phyloP scores from a whole-genome alignment of 2,113 vertebrate genomes.

The Chaetodon trifascialis region DNA sequence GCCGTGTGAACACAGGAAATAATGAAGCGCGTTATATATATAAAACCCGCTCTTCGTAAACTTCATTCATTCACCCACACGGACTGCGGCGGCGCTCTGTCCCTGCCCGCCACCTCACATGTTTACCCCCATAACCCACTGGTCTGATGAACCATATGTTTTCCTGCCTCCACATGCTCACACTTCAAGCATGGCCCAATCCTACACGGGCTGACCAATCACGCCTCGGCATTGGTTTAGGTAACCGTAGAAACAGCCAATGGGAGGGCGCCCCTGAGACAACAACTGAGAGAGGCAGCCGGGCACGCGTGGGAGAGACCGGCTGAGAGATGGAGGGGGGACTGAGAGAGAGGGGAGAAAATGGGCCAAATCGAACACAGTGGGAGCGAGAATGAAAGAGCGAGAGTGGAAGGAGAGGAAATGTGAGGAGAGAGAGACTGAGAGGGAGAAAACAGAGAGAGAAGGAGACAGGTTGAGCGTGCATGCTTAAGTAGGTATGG shows the following conservation, averaged over 20 bases:
- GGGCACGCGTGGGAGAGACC: slow-evolving; percentile 30
- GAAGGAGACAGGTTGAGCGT: neutral
- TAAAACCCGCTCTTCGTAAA: neutral
- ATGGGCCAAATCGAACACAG: accelerated
- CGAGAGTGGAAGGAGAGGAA: neutral
- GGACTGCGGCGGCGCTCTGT: neutral
- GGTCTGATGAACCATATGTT: slow-evolving; percentile 71
- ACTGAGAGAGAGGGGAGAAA: neutral
- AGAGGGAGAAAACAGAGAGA: neutral
- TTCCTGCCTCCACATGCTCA: slow-evolving; percentile 63
- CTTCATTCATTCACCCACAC: neutral
- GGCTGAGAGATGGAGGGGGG: neutral
- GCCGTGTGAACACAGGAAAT: neutral
- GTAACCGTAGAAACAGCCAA: slow-evolving; percentile 74
- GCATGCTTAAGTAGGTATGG: slow-evolving; percentile 15
- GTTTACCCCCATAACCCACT: slow-evolving; percentile 61
- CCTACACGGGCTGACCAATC: slow-evolving; percentile 59
- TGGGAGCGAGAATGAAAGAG: neutral
- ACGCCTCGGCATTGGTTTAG: slow-evolving; percentile 47
- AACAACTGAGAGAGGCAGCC: slow-evolving; percentile 45
- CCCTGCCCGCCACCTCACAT: slow-evolving; percentile 9
- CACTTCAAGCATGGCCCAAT: slow-evolving; percentile 63
- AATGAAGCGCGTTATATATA: neutral
- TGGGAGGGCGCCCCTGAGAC: slow-evolving; percentile 23
- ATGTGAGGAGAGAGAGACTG: neutral